Conservation (phyloP, 1,140 invertebrate species). For the Pogonomyrmex barbatus region DNA sequence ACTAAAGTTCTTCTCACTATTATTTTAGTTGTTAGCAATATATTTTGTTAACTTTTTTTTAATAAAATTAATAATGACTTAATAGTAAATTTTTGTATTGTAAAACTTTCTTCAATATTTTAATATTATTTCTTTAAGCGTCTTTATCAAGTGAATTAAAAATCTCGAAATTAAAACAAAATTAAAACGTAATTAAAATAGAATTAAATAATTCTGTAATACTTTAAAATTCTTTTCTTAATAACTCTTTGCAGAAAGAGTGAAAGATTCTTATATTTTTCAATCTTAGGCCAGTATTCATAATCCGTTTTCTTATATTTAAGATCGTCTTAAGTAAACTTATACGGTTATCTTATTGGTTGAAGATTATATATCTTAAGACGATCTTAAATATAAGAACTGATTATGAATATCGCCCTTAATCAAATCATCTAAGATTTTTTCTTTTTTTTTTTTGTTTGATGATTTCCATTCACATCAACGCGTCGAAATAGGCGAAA, state of each 20-base stretch:
- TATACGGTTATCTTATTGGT: too few species aligned
- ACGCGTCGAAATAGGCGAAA: conserved; percentile 22
- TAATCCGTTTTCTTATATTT: too few species aligned
- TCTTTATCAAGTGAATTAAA: background rate
- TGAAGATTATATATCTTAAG: too few species aligned
- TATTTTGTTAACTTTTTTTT: too few species aligned
- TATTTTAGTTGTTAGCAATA: too few species aligned
- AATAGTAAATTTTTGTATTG: background rate
- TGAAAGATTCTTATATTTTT: background rate
- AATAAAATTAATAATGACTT: background rate
- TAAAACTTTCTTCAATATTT: background rate
- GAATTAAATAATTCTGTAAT: background rate
- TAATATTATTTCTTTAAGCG: background rate
- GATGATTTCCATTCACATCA: conserved; percentile 8
- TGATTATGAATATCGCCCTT: background rate
- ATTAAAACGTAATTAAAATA: background rate
- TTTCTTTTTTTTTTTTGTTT: conserved; percentile 5
- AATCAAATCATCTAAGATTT: background rate
- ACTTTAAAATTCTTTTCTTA: background rate
- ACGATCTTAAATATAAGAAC: too few species aligned
- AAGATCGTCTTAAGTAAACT: too few species aligned
- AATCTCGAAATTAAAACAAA: background rate
- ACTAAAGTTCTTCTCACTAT: background rate
- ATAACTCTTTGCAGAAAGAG: background rate
- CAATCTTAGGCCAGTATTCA: background rate